phyloP scores from a whole-genome alignment of 1,140 invertebrate species.

The Drosophila ogumai region DNA sequence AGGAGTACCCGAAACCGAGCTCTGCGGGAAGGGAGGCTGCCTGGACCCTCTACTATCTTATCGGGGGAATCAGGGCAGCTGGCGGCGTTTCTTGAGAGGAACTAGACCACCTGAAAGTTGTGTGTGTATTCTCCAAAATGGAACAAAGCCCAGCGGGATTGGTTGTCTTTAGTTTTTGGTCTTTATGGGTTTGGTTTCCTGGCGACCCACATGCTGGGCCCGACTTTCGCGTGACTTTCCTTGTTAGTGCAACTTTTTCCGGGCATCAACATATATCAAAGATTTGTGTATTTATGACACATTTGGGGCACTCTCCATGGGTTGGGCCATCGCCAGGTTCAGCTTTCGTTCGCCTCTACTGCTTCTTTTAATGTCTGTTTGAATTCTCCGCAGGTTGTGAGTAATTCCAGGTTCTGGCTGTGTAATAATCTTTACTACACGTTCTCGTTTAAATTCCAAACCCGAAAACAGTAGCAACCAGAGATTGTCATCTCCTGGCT shows the following conservation, averaged over 20 bases:
- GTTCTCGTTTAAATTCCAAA: conserved; percentile 55
- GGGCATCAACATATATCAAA: conserved; percentile 45
- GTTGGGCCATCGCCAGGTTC: conserved; percentile 24
- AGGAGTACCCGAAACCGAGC: not conserved
- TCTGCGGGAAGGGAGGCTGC: not conserved
- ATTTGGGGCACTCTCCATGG: conserved; percentile 52
- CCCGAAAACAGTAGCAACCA: conserved; percentile 43
- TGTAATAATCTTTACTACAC: conserved; percentile 21
- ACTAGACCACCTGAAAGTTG: conserved; percentile 30
- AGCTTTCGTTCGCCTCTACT: conserved; percentile 9
- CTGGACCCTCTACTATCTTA: conserved; percentile 38
- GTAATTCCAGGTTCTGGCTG: conserved; percentile 18
- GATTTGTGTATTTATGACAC: conserved; percentile 56
- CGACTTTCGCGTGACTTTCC: conserved; percentile 48
- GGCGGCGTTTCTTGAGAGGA: conserved; percentile 5
- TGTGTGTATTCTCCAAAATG: conserved; percentile 18
- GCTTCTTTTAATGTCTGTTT: conserved; percentile 55
- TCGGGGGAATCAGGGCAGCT: conserved; percentile 30
- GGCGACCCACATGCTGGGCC: conserved; percentile 37
- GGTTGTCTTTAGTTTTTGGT: not conserved
- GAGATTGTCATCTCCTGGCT: conserved; percentile 47
- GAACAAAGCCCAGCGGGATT: conserved; percentile 26
- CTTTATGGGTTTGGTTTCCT: conserved; percentile 30
- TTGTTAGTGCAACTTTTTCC: conserved; percentile 18
- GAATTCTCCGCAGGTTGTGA: conserved; percentile 48